Evolutionary conservation across 1,140 invertebrate genomes (phyloP), one percentile per base, ranked within the genome.

Genomic region (Holcopasites calliopsidis): DNA sequence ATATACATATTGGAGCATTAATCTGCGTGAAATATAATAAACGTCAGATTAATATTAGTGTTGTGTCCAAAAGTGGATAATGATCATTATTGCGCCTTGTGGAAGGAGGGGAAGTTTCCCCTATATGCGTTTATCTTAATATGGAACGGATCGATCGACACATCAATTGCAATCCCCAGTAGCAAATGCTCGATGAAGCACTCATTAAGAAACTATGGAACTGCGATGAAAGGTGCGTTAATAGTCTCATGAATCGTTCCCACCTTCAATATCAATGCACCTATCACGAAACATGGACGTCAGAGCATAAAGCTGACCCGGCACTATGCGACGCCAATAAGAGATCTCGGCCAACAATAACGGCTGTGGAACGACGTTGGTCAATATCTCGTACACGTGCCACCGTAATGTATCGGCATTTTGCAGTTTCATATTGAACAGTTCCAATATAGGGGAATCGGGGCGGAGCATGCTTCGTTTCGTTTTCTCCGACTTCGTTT

Each of bases 341-440:
- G n/a, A n/a, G 79, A 81, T 81, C 72, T 80, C 78, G 58, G 65
- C 65, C 79, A 81, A 81, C 76, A 81, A 80, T 80, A 81, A 64
- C 78, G 58, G 75, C 28, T 71, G 71, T 21, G 78, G 69, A 80
- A 75, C 79, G 73, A 80, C 79, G 66, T 82, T 82, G 78, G 79
- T 82, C 79, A 82, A 82, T 82, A 82, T 82, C 79, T 80, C 54
- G 78, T 82, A 76, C 79, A 82, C 78, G 72, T 82, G 79, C 78
- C 78, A 75, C 66, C 65, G 60, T 82, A 82, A 80, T 76, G 78
- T 82, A 82, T 82, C 78, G 79, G 65, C 78, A 60, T 74, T 74
- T 80, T 55, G 72, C 65, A 71, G 78, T 61, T 82, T 52, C 72
- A 75, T 79, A 80, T 81, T 75, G 79, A 80, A 80, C 79, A 81